phyloP scores from a whole-genome alignment of 2,113 vertebrate species.

The Podarcis cretensis region DNA sequence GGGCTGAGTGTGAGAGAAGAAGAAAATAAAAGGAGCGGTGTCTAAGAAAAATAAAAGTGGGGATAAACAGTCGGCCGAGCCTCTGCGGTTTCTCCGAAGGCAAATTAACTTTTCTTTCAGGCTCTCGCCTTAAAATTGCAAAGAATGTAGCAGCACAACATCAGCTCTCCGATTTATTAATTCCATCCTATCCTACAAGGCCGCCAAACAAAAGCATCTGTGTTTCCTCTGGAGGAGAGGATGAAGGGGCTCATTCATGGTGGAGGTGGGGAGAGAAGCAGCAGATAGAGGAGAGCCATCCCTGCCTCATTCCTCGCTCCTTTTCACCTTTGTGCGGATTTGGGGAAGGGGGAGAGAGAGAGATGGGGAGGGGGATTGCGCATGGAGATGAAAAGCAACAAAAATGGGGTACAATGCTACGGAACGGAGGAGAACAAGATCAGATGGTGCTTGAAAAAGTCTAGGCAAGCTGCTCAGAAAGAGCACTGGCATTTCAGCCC shows the following conservation, averaged over 20 bases:
- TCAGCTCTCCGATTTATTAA: conserved; percentile 69
- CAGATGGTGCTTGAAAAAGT: neutral
- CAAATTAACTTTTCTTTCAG: conserved; percentile 40
- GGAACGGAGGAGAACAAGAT: conserved; percentile 21
- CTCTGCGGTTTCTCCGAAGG: conserved; percentile 35
- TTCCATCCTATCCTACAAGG: conserved; percentile 68
- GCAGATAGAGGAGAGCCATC: conserved; percentile 63
- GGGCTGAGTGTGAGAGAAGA: neutral
- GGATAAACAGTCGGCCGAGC: conserved; percentile 22
- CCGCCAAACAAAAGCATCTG: conserved; percentile 75
- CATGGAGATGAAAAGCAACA: conserved; percentile 16
- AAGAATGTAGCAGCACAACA: conserved; percentile 68
- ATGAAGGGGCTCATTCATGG: conserved; percentile 74
- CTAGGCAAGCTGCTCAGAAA: neutral
- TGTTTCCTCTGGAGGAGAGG: conserved; percentile 69
- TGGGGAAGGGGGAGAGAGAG: conserved; percentile 19
- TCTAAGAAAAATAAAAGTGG: conserved; percentile 10
- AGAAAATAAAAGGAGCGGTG: conserved; percentile 8
- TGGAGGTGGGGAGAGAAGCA: conserved; percentile 66
- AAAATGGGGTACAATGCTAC: neutral
- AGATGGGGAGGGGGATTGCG: accelerated
- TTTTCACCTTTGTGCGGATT: conserved; percentile 67
- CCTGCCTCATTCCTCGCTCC: conserved; percentile 56
- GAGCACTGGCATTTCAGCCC: accelerated
- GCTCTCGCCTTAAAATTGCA: conserved; percentile 70